phyloP scores from a whole-genome alignment of 2,797 vertebrate species.

The Lerista edwardsae region DNA sequence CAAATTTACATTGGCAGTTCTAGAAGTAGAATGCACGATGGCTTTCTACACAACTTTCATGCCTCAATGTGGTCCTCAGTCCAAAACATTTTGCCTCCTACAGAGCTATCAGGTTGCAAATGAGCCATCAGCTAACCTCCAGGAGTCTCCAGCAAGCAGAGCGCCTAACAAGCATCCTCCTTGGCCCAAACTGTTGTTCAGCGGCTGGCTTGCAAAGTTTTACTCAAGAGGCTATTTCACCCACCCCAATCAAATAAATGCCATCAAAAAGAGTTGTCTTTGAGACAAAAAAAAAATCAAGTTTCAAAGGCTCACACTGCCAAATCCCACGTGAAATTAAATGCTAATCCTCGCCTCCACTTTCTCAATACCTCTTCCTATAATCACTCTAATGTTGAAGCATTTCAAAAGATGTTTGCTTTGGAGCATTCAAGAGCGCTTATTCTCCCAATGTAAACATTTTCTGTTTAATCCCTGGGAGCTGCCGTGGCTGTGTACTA shows the following conservation, averaged over 20 bases:
- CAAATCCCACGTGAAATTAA: background rate
- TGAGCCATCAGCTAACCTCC: too few species aligned
- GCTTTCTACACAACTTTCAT: too few species aligned
- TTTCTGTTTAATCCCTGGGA: background rate
- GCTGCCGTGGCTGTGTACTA: background rate
- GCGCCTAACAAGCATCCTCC: too few species aligned
- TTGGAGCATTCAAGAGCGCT: background rate
- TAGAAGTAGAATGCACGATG: too few species aligned
- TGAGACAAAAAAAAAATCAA: background rate
- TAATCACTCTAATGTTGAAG: rapidly evolving
- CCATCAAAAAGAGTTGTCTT: background rate
- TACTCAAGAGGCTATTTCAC: background rate
- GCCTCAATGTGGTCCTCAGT: too few species aligned
- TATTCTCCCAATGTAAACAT: background rate
- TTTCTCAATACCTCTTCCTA: rapidly evolving
- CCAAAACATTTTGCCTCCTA: too few species aligned
- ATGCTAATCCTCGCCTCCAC: background rate
- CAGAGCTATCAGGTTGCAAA: too few species aligned
- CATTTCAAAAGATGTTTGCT: background rate
- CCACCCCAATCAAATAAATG: background rate
- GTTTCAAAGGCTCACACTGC: background rate
- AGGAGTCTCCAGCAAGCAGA: too few species aligned
- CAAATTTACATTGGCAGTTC: too few species aligned
- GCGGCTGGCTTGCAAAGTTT: too few species aligned
- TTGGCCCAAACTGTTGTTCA: too few species aligned